Percentiles rank a stretch among this genome's conserved stretches.
Conservation (phyloP, 2,113 vertebrate genomes). For the Ochotona princeps region DNA sequence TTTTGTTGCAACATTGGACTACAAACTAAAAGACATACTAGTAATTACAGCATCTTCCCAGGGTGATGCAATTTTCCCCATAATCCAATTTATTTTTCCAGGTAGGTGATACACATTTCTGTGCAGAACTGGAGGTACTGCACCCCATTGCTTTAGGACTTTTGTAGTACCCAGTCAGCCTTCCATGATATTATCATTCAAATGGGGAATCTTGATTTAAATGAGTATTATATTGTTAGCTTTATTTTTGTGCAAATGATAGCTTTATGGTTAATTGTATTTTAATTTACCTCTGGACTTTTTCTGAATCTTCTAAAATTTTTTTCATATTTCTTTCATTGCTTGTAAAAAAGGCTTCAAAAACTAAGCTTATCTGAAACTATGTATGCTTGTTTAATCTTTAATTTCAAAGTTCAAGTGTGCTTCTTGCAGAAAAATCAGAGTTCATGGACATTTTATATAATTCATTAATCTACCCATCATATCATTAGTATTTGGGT, state of each 20-base stretch:
- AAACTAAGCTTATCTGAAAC: not conserved
- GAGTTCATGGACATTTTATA: not conserved
- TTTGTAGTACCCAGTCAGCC: too few species aligned
- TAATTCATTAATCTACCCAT: not conserved
- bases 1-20: too few species aligned
- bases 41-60: too few species aligned
- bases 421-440: conserved; percentile 26
- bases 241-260: not conserved
- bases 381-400: conserved; percentile 9
- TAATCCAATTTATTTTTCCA: too few species aligned
- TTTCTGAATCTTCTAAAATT: not conserved
- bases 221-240: not conserved
- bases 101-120: too few species aligned
- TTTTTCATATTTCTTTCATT: conserved; percentile 7
- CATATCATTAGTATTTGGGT: not conserved
- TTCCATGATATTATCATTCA: not conserved
- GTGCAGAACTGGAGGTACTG: too few species aligned
- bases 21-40: too few species aligned
- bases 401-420: not conserved
- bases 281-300: conserved; percentile 26
- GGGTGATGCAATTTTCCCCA: too few species aligned
- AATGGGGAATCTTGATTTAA: not conserved
- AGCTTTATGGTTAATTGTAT: not conserved
- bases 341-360: not conserved
- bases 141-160: too few species aligned